A percentile compares a stretch with the other conserved stretches of the same genome.
These are phyloP conservation scores for Heterodera carotae DNA, from an alignment of 1,140 invertebrate species.

Conservation along the genomic window DNA sequence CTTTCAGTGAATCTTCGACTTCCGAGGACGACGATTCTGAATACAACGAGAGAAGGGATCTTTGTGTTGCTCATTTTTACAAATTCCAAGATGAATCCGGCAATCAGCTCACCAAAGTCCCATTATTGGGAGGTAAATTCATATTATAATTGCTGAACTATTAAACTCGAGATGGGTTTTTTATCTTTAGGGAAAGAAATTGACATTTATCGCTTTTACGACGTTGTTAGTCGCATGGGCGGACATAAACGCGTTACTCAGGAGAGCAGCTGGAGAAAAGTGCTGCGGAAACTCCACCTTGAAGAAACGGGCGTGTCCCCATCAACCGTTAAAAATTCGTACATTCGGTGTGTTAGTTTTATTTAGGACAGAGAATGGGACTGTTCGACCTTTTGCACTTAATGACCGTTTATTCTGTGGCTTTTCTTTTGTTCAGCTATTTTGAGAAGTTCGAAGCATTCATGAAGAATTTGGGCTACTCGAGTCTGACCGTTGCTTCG, in stretches of 20 bases:
- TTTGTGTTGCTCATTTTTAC: constrained; percentile 43
- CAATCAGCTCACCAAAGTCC: constrained; percentile 34
- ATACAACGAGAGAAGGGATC: constrained; percentile 36
- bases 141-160: background rate
- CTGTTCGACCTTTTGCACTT: too few species aligned
- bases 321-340: constrained; percentile 36
- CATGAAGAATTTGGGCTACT: constrained; percentile 44
- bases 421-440: constrained; percentile 42
- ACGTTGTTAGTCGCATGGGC: constrained; percentile 37
- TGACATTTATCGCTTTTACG: constrained; percentile 43
- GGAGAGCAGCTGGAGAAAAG: constrained; percentile 31
- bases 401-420: too few species aligned
- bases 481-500: constrained; percentile 32
- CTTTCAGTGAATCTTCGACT: background rate
- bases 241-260: constrained; percentile 42
- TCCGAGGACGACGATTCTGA: constrained; percentile 30
- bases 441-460: constrained; percentile 46
- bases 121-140: constrained; percentile 34
- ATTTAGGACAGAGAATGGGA: too few species aligned
- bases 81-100: constrained; percentile 44
- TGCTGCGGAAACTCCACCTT: constrained; percentile 34
- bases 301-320: constrained; percentile 32
- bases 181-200: constrained; percentile 33
- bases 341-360: constrained; percentile 25
- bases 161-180: background rate